These are phyloP conservation scores for Kryptolebias ocellatus DNA, from an alignment of 2,797 vertebrate genomes.

Conservation along the genomic window DNA sequence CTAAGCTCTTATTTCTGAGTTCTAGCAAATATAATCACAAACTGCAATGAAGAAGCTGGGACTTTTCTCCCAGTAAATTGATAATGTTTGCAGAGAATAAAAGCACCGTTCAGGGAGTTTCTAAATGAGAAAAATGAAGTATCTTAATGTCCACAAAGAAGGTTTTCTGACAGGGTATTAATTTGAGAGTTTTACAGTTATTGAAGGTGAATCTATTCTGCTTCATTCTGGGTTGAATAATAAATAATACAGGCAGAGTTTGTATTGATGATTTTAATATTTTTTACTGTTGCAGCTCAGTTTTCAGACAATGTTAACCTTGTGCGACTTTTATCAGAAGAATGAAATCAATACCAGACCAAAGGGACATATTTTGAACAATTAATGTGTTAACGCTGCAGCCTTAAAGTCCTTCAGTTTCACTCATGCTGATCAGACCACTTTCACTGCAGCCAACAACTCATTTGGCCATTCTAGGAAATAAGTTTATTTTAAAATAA, in stretches of 20 bases:
- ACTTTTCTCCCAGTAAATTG: constrained; percentile 8
- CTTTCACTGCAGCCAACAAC: constrained; percentile 13
- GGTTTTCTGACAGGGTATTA: background rate
- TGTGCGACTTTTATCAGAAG: constrained; percentile 23
- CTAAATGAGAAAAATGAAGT: background rate
- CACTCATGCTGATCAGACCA: no score
- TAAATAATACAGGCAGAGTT: constrained; percentile 26
- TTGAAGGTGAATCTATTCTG: background rate
- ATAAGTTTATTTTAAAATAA: no score
- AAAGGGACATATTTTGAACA: background rate
- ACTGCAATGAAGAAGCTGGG: constrained; percentile 8
- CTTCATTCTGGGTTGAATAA: constrained; percentile 11
- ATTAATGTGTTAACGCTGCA: no score
- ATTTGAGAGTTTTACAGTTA: background rate
- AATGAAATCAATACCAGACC: constrained; percentile 30
- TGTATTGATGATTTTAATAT: constrained; percentile 23
- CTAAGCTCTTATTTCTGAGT: constrained; percentile 50
- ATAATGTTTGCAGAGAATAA: background rate
- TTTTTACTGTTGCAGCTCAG: constrained; percentile 21
- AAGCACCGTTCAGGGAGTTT: background rate
- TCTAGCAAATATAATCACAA: constrained; percentile 45
- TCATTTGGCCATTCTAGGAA: constrained; percentile 16
- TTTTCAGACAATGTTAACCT: constrained; percentile 13
- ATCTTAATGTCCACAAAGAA: background rate
- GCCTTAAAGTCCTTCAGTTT: no score